A percentile compares a stretch with the other conserved stretches of the same genome.
These are phyloP conservation scores for Dromiciops gliroides DNA, from an alignment of 2,113 vertebrate genomes.

Conservation along the genomic window DNA sequence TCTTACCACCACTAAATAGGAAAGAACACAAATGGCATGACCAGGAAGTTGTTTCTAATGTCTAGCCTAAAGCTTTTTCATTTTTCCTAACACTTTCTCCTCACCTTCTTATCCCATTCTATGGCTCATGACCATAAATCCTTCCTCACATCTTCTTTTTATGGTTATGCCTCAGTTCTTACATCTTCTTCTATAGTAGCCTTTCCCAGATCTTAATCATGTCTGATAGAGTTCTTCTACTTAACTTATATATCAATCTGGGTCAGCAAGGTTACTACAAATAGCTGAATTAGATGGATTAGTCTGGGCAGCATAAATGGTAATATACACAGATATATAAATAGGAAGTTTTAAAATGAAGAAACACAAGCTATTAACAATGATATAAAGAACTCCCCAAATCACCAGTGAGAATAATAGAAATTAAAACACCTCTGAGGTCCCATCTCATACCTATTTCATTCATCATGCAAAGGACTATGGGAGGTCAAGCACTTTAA, in stretches of 20 bases:
- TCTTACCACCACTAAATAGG: neutral
- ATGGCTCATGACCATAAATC: neutral
- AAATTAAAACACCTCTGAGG: neutral
- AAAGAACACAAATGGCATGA: constrained; percentile 5
- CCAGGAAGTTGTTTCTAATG: neutral
- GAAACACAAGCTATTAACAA: neutral
- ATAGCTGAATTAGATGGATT: neutral
- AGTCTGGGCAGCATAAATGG: neutral
- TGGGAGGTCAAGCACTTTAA: neutral
- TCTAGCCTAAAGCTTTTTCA: neutral
- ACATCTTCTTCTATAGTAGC: neutral
- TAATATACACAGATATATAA: neutral
- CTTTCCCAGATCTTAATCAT: neutral
- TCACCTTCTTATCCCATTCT: neutral
- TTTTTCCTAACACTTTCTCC: neutral
- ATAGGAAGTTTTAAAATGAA: neutral
- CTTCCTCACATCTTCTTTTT: neutral
- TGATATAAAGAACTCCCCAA: neutral
- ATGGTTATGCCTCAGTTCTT: neutral
- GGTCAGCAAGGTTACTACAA: neutral
- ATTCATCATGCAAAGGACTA: neutral
- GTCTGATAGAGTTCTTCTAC: neutral
- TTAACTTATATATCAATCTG: neutral
- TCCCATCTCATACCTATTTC: neutral
- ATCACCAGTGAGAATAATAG: neutral